phyloP scores from a whole-genome alignment of 2,797 vertebrate species.

The Vultur gryphus region DNA sequence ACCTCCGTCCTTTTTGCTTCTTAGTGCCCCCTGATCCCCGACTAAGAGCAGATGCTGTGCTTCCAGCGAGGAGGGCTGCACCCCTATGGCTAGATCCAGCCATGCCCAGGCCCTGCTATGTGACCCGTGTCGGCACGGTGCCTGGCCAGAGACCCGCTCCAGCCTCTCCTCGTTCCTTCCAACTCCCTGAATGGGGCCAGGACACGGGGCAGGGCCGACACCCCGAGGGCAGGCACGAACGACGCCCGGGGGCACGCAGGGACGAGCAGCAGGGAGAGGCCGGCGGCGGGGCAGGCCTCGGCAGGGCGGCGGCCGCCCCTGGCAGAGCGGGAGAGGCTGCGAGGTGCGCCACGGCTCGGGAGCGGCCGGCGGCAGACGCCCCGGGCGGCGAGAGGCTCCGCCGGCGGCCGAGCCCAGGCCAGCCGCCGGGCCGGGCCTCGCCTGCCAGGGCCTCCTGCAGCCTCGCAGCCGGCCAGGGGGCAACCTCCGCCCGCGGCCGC shows the following conservation, averaged over 20 bases:
- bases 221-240: too few relatives aligned
- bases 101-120: too few relatives aligned
- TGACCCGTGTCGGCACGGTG: background rate
- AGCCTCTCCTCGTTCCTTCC: background rate
- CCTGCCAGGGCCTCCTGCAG: background rate
- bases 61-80: background rate
- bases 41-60: background rate
- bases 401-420: too few relatives aligned
- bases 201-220: background rate
- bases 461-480: background rate
- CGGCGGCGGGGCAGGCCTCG: background rate
- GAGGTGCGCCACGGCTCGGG: background rate
- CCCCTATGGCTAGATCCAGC: rapidly evolving
- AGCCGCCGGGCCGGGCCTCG: background rate
- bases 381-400: background rate
- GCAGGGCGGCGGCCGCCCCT: background rate
- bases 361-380: background rate
- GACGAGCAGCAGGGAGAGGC: background rate
- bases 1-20: background rate
- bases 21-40: rapidly evolving
- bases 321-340: background rate
- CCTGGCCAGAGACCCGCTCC: background rate
- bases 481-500: too few relatives aligned
- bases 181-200: rapidly evolving
- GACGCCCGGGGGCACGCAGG: background rate